A percentile compares a stretch with the other conserved stretches of the same genome.
Evolutionary conservation across 2,113 vertebrate genomes (phyloP).

Genomic region (Himantopus leucocephalus): DNA sequence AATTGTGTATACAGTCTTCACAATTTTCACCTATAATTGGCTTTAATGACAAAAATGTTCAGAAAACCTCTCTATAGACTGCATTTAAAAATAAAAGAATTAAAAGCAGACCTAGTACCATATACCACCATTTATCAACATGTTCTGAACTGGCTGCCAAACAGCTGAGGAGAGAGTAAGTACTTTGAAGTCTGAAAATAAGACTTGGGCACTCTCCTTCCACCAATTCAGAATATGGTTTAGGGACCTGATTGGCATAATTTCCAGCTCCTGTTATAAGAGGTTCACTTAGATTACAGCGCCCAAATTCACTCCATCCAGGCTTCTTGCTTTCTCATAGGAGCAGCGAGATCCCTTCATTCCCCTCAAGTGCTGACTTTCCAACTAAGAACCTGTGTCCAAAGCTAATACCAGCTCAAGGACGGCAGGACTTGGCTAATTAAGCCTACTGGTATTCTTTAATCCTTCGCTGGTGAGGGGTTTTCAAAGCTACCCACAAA

Average conservation of each 20-base stretch:
- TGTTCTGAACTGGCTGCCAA: neutral
- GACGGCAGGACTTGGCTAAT: neutral
- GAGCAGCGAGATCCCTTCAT: neutral
- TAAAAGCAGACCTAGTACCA: neutral
- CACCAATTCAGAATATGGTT: neutral
- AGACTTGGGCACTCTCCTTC: neutral
- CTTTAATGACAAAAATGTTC: neutral
- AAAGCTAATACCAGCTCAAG: neutral
- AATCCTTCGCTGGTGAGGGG: neutral
- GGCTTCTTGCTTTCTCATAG: neutral
- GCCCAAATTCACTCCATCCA: neutral
- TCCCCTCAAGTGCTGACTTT: neutral
- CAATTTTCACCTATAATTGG: neutral
- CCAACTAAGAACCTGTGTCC: neutral
- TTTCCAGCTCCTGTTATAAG: neutral
- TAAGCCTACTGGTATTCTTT: neutral
- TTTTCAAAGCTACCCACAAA: neutral
- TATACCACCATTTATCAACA: neutral
- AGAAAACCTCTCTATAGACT: neutral
- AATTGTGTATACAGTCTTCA: neutral
- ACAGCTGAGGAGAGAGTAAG: neutral
- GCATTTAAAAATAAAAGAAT: neutral
- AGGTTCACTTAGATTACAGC: neutral
- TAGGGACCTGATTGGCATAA: neutral
- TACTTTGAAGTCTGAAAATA: neutral